Evolutionary conservation across 2,888 invertebrate genomes (phyloP), one percentile per base, ranked within the genome.

Genomic region (Hemistola chrysoprasaria): DNA sequence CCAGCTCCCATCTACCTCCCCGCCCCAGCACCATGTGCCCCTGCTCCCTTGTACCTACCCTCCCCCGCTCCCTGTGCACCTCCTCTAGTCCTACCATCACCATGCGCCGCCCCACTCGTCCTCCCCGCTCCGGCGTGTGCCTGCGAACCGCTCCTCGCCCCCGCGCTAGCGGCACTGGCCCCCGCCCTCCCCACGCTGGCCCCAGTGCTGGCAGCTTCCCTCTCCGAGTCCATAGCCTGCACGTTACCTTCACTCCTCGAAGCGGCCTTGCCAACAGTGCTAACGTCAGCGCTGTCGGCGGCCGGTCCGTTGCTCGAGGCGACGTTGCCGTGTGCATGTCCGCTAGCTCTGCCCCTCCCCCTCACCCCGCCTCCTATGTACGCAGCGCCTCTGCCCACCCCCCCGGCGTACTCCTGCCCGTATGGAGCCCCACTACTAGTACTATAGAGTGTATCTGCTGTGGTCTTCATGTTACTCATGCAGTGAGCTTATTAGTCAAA

Each of bases 271-370:
- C 77, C 77, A 0, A 57, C 69, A 0, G 62, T 77, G 6, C 35
- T 78, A 21, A 64, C 71, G 0, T 74, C 78, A 1, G 74, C 70
- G 3, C 38, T 79, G 24, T 56, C 67, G 0, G 70, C 62, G 0
- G 69, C 70, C 0, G 70, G 65, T 1, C 78, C 78, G 1, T 26
- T 78, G 33, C 28, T 78, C 1, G 60, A 61, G 4, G 71, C 69
- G 2, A 57, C 62, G 0, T n/a, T 62, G 21, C 53, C 68, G 16
- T 45, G 52, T 31, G 28, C 51, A 26, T 25, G 27, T 31, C 7
- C 32, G 44, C 24, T 29, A 1, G 50, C 56, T 0, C 46, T 49
- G 7, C 46, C 49, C 0, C 60, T 30, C 47, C 63, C 1, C 38
- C 37, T 22, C n/a, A 8, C 10, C 29, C 47, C 20, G 42, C 50